phyloP scores from a whole-genome alignment of 2,113 vertebrate species.

The Tupaia tana region DNA sequence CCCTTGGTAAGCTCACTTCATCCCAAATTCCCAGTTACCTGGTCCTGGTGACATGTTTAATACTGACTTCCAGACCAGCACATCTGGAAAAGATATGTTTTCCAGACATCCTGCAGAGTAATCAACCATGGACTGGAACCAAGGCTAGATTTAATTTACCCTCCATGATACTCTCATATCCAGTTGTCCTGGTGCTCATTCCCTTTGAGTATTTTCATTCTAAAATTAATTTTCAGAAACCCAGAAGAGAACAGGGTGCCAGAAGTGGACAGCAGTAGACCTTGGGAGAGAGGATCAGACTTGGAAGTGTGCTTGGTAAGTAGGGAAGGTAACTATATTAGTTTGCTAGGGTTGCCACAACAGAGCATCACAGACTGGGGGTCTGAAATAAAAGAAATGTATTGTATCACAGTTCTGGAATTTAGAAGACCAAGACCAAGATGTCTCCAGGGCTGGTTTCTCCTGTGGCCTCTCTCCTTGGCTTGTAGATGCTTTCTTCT shows the following conservation, averaged over 20 bases:
- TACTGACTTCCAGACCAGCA: neutral
- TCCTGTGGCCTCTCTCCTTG: neutral
- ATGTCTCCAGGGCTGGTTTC: neutral
- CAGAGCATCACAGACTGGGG: neutral
- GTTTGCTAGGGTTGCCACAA: neutral
- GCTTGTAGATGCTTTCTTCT: neutral
- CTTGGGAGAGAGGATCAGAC: neutral
- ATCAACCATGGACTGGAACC: neutral
- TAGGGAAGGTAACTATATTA: neutral
- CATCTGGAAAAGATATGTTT: neutral
- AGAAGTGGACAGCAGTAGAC: neutral
- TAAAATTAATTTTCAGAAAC: neutral
- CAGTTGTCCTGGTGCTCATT: neutral
- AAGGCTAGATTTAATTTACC: neutral
- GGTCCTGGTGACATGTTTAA: neutral
- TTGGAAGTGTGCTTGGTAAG: neutral
- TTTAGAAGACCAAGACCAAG: neutral
- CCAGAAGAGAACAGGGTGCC: neutral
- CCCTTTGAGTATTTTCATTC: neutral
- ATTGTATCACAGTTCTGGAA: neutral
- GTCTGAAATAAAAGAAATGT: neutral
- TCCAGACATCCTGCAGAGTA: neutral
- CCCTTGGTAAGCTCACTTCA: neutral
- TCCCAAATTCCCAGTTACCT: neutral
- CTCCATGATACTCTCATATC: neutral